Conservation (phyloP, 2,113 vertebrate species). For the Scolopax mira region DNA sequence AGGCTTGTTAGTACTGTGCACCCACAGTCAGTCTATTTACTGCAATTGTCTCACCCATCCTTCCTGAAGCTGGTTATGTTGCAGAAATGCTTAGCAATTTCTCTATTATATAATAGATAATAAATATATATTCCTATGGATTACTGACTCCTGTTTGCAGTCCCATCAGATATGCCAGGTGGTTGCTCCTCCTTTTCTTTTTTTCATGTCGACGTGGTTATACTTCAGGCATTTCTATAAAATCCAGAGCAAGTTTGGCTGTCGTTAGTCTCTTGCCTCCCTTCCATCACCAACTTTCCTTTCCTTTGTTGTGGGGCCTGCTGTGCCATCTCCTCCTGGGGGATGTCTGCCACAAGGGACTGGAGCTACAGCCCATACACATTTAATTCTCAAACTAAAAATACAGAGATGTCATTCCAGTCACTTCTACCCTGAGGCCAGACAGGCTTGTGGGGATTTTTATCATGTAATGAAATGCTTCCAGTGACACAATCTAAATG, state of each 20-base stretch:
- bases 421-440: conserved; percentile 43
- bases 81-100: not conserved
- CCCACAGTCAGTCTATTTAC: not conserved
- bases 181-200: not conserved
- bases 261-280: not conserved
- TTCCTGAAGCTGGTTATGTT: not conserved
- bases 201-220: not conserved
- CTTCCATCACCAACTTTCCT: not conserved
- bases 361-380: not conserved
- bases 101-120: no score
- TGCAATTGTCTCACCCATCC: not conserved
- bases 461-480: conserved; percentile 48
- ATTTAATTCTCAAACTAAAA: conserved; percentile 51
- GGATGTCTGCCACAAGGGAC: not conserved
- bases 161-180: not conserved
- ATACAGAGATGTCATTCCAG: conserved; percentile 53
- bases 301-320: not conserved
- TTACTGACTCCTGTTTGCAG: not conserved
- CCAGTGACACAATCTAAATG: conserved; percentile 34
- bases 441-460: conserved; percentile 31
- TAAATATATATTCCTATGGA: not conserved
- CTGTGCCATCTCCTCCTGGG: not conserved
- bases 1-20: not conserved
- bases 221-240: not conserved
- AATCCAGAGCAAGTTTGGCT: not conserved